Evolutionary conservation across 2,888 invertebrate genomes (phyloP).

Genomic region (Andrena trimmerana): DNA sequence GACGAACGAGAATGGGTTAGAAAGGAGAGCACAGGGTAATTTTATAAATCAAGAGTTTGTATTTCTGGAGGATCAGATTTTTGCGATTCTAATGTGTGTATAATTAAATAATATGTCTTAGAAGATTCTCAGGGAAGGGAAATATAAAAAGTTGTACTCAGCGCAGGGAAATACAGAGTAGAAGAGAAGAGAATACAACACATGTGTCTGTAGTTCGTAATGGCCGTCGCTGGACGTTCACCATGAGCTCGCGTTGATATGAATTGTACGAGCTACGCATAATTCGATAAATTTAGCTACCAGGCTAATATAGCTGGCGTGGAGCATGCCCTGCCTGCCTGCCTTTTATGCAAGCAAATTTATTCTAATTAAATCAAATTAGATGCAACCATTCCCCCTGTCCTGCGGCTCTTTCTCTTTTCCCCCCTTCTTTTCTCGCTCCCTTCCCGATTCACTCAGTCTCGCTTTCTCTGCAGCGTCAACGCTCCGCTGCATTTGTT

Average conservation of each 20-base stretch:
- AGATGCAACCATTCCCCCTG: slow-evolving; percentile 76
- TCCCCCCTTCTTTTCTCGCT: slow-evolving; percentile 26
- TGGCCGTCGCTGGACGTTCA: not conserved
- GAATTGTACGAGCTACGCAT: slow-evolving; percentile 76
- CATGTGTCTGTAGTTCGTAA: not conserved
- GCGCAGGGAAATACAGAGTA: not conserved
- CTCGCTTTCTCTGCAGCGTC: slow-evolving; percentile 9
- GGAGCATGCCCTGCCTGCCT: slow-evolving; percentile 73
- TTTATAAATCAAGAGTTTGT: not conserved
- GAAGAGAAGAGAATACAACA: too few relatives aligned
- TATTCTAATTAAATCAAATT: slow-evolving; percentile 84
- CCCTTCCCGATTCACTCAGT: not conserved
- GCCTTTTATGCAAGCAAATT: slow-evolving; percentile 80
- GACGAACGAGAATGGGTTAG: not conserved
- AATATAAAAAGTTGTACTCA: too few relatives aligned
- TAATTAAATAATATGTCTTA: not conserved
- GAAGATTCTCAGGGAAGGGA: not conserved
- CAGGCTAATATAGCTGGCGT: slow-evolving; percentile 79
- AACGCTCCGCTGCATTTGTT: not conserved
- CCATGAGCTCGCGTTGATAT: slow-evolving; percentile 8
- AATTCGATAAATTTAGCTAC: slow-evolving; percentile 83
- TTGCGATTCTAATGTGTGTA: not conserved
- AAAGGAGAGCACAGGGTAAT: not conserved
- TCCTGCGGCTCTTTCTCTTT: slow-evolving; percentile 36
- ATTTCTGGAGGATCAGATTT: not conserved